Evolutionary conservation across 2,797 vertebrate species (phyloP).

Genomic region (Periophthalmus magnuspinnatus): DNA sequence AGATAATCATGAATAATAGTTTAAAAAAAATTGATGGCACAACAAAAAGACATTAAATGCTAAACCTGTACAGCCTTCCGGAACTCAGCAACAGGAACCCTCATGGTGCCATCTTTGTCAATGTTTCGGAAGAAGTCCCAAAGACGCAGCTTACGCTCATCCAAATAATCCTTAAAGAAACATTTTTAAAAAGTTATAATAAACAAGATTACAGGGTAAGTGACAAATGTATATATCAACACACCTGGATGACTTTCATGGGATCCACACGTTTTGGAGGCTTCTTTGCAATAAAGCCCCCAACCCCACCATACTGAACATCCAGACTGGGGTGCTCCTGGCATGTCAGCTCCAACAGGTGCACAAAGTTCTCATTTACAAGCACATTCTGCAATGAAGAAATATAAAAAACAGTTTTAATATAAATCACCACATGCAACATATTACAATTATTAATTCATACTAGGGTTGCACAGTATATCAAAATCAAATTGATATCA

Average conservation of each 20-base stretch:
- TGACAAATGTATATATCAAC: neutral
- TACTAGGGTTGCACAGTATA: too few relatives aligned
- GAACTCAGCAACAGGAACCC: constrained; percentile 85
- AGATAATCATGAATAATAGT: neutral
- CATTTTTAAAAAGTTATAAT: constrained; percentile 9
- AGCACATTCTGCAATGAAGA: constrained; percentile 78
- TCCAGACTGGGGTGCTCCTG: constrained; percentile 76
- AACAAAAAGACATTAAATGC: neutral
- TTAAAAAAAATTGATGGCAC: neutral
- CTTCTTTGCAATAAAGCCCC: constrained; percentile 78
- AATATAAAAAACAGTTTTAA: neutral
- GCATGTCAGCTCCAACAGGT: constrained; percentile 76
- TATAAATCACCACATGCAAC: neutral
- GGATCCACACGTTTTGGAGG: constrained; percentile 68
- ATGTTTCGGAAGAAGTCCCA: constrained; percentile 88
- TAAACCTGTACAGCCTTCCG: constrained; percentile 82
- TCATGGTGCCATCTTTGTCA: constrained; percentile 82
- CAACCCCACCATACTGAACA: constrained; percentile 79
- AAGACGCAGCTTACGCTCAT: constrained; percentile 81
- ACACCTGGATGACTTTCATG: constrained; percentile 87
- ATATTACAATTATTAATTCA: neutral
- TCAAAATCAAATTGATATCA: too few relatives aligned
- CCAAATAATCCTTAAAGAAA: constrained; percentile 80
- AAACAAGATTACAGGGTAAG: neutral
- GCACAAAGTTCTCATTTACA: constrained; percentile 84